phyloP scores from a whole-genome alignment of 2,888 invertebrate genomes.

The Dryococelus australis region DNA sequence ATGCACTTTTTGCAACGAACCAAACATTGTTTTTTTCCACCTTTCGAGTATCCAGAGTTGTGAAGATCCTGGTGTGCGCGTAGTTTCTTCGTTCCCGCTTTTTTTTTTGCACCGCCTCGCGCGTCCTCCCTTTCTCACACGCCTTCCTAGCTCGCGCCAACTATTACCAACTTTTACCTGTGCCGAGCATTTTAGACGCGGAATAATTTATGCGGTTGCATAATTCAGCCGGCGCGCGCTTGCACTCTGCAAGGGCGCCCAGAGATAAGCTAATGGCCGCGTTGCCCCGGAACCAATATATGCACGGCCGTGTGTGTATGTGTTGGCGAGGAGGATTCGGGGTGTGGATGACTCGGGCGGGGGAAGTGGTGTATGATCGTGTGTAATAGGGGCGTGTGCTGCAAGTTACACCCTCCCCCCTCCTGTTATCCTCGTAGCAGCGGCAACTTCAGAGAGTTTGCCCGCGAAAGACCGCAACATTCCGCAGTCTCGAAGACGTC shows the following conservation, averaged over 20 bases:
- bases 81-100: too few relatives aligned
- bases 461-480: too few relatives aligned
- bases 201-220: constrained; percentile 28
- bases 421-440: too few relatives aligned
- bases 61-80: too few relatives aligned
- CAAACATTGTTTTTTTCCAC: not conserved
- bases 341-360: too few relatives aligned
- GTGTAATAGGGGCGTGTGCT: too few relatives aligned
- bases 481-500: too few relatives aligned
- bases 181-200: not conserved
- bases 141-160: not conserved
- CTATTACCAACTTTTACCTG: constrained; percentile 17
- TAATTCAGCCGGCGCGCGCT: not conserved
- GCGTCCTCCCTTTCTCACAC: not conserved
- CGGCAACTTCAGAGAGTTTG: too few relatives aligned
- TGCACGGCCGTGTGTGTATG: not conserved
- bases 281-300: constrained; percentile 11
- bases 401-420: too few relatives aligned
- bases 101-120: too few relatives aligned
- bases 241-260: not conserved
- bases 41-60: not conserved
- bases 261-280: constrained; percentile 20
- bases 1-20: constrained; percentile 4
- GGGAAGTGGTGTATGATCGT: too few relatives aligned
- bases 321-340: too few relatives aligned